Evolutionary conservation across 1,140 invertebrate species (phyloP), one percentile per base, ranked within the genome.

Genomic region (Eriocheir sinensis): DNA sequence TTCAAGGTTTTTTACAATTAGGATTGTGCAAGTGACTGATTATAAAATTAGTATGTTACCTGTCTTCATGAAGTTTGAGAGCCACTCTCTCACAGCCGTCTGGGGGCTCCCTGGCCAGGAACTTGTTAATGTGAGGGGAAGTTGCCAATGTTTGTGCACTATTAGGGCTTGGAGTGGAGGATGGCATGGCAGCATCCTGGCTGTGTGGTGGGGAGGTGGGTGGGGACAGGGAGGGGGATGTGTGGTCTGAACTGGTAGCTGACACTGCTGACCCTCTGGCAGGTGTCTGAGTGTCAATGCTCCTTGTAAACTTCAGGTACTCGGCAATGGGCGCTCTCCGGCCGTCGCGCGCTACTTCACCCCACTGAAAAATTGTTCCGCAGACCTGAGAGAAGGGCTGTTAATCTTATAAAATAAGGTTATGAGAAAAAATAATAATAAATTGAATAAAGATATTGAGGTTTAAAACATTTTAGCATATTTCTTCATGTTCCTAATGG

Each of bases 231-330:
- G 97, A 95, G 97, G 97, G 96, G 97, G 97, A 96, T 97, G 97
- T 96, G 97, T 97, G 97, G 92, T 27, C 96, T 96, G 95, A 95
- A 92, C 93, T 94, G 81, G 92, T 79, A 60, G 89, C 88, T 41
- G 93, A 94, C 60, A 92, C 80, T 27, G 79, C 44, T 90, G 90
- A 94, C 72, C 86, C 89, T 96, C 95, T 48, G 89, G 97, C 97
- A 85, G 98, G 98, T 32, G 98, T 99, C 97, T 98, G 98, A 27
- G 98, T 98, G 96, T 98, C 98, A 60, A 98, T 98, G 95, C 98
- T 98, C 89, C 98, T 97, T 34, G 97, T 98, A 91, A 96, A 96
- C 94, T 98, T 97, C 48, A 98, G 97, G 27, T 98, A 96, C 96
- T 98, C 98, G 30, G 98, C 98, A 92, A 98, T 97, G 34, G 98